Conservation (phyloP, 2,113 vertebrate genomes). For the Archocentrus centrarchus region DNA sequence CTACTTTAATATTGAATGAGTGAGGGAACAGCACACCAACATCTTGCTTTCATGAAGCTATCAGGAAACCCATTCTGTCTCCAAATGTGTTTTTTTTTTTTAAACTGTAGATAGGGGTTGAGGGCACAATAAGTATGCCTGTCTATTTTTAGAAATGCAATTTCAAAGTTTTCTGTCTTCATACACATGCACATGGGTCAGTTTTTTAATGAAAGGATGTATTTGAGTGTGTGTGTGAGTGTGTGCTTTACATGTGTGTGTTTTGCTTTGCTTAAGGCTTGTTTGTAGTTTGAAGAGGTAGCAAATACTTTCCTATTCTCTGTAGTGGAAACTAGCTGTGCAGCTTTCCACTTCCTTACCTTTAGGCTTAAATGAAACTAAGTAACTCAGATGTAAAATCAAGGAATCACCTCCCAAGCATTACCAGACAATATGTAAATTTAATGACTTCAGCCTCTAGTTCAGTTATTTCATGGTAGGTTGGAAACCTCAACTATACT, state of each 20-base stretch:
- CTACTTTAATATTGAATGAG: constrained; percentile 75
- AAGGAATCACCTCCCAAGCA: constrained; percentile 20
- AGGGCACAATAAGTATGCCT: constrained; percentile 54
- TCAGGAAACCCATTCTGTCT: constrained; percentile 61
- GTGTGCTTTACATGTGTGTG: constrained; percentile 1
- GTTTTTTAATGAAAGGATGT: constrained; percentile 31
- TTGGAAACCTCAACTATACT: not conserved
- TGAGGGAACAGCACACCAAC: constrained; percentile 46
- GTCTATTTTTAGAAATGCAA: constrained; percentile 73
- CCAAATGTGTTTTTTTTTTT: constrained; percentile 44
- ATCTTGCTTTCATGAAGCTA: constrained; percentile 57
- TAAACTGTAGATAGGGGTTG: constrained; percentile 36
- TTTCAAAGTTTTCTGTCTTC: constrained; percentile 68
- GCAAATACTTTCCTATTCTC: constrained; percentile 41
- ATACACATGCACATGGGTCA: constrained; percentile 26
- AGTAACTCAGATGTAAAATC: constrained; percentile 73
- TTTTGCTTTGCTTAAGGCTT: constrained; percentile 46
- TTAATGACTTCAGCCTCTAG: constrained; percentile 10
- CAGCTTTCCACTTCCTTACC: constrained; percentile 54
- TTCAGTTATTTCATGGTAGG: constrained; percentile 9
- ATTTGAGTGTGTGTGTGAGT: not conserved
- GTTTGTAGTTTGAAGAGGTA: constrained; percentile 58
- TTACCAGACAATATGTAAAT: constrained; percentile 38
- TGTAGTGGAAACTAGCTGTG: constrained; percentile 36
- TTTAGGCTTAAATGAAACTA: constrained; percentile 34